These are phyloP conservation scores for Rhagoletis zephyria DNA, from an alignment of 1,140 invertebrate species.

Conservation along the genomic window DNA sequence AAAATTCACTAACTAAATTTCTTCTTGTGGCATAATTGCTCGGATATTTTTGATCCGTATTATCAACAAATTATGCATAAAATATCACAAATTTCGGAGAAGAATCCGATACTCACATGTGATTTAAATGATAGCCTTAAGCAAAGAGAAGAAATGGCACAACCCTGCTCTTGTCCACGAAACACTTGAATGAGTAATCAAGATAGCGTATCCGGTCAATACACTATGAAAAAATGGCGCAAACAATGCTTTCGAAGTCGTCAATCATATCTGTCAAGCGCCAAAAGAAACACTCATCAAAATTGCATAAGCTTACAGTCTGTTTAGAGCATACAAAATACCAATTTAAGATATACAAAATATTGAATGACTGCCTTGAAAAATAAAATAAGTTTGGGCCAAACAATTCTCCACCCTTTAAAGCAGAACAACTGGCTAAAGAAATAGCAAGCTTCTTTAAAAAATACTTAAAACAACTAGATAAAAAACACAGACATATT, in stretches of 20 bases:
- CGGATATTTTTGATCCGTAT: no score
- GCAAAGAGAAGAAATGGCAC: conserved; percentile 50
- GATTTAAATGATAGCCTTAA: conserved; percentile 51
- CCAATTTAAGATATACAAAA: no score
- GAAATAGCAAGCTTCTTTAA: no score
- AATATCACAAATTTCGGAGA: conserved; percentile 19
- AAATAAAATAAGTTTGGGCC: no score
- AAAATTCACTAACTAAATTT: no score
- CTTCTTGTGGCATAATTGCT: no score
- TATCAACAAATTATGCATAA: not conserved
- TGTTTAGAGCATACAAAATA: no score
- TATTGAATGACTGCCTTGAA: no score
- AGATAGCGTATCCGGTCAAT: conserved; percentile 46
- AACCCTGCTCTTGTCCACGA: conserved; percentile 51
- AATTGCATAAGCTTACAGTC: not conserved
- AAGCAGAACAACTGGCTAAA: no score
- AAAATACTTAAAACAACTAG: no score
- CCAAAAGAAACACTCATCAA: not conserved
- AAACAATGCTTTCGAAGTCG: not conserved
- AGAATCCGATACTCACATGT: conserved; percentile 48
- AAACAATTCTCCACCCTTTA: no score
- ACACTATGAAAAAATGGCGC: conserved; percentile 37
- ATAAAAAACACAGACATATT: no score
- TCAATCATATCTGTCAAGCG: conserved; percentile 29
- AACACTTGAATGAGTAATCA: conserved; percentile 52